Evolutionary conservation across 2,797 vertebrate species (phyloP).

Genomic region (Graptemys geographica): DNA sequence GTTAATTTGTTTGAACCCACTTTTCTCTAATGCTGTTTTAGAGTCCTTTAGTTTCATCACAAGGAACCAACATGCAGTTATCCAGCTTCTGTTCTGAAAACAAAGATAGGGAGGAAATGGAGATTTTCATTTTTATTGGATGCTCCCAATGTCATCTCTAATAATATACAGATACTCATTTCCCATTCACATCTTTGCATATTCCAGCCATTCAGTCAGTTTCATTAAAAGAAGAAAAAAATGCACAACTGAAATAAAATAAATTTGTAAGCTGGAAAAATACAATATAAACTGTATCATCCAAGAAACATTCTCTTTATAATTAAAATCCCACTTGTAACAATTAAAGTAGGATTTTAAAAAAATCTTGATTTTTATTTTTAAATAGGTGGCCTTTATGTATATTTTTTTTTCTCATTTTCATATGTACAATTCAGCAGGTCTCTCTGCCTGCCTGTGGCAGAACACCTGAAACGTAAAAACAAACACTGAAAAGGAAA

Average conservation of each 20-base stretch:
- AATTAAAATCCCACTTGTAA: conserved; percentile 69
- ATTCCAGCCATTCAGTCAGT: conserved; percentile 61
- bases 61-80: neutral
- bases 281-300: conserved; percentile 63
- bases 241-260: conserved; percentile 67
- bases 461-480: conserved; percentile 59
- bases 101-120: neutral
- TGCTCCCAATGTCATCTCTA: conserved; percentile 69
- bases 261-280: conserved; percentile 64
- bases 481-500: conserved; percentile 34
- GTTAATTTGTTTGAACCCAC: rapidly evolving
- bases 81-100: neutral
- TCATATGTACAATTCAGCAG: conserved; percentile 64
- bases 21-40: neutral
- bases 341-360: conserved; percentile 56
- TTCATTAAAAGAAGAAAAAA: conserved; percentile 40
- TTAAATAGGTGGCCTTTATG: conserved; percentile 72
- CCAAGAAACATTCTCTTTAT: conserved; percentile 72
- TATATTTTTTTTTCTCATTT: conserved; percentile 52
- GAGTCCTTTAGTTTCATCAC: neutral
- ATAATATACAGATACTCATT: conserved; percentile 72
- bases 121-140: conserved; percentile 63
- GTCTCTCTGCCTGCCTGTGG: conserved; percentile 58
- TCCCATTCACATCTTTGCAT: conserved; percentile 68
- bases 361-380: conserved; percentile 68